Conservation (phyloP, 2,113 vertebrate species). For the Halichoerus grypus region DNA sequence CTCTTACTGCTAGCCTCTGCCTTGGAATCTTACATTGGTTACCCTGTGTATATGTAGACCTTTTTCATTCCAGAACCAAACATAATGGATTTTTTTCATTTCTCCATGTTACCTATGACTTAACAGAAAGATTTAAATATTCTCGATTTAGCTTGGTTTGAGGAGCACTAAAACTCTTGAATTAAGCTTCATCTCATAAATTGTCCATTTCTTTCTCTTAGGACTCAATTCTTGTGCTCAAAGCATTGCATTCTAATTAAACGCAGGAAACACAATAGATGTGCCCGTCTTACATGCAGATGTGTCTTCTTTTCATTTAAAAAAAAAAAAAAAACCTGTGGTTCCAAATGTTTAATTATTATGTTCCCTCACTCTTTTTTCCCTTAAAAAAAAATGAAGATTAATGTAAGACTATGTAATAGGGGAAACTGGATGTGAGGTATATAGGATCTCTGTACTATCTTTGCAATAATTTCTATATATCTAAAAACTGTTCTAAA, state of each 20-base stretch:
- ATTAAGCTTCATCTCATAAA: slow-evolving; percentile 34
- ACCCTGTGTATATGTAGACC: not conserved
- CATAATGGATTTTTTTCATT: not conserved
- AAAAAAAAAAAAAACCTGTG: not conserved
- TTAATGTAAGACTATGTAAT: not conserved
- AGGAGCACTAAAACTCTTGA: not conserved
- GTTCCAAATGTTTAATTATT: slow-evolving; percentile 30
- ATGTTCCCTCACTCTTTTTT: not conserved
- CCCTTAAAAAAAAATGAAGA: not conserved
- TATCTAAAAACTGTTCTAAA: slow-evolving; percentile 30
- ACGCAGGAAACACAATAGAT: not conserved
- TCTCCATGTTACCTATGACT: not conserved
- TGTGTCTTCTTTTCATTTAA: slow-evolving; percentile 8
- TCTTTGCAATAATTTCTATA: slow-evolving; percentile 44
- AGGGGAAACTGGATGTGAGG: not conserved
- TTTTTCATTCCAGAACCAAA: slow-evolving; percentile 47
- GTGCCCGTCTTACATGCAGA: slow-evolving; percentile 8
- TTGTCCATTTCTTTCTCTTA: not conserved
- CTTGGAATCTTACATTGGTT: not conserved
- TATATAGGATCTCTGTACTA: not conserved
- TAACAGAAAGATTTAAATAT: not conserved
- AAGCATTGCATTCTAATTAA: slow-evolving; percentile 53
- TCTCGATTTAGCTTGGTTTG: slow-evolving; percentile 8
- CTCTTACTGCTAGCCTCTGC: not conserved
- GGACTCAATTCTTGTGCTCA: not conserved